Evolutionary conservation across 2,888 invertebrate genomes (phyloP).

Genomic region (Noctua pronuba): DNA sequence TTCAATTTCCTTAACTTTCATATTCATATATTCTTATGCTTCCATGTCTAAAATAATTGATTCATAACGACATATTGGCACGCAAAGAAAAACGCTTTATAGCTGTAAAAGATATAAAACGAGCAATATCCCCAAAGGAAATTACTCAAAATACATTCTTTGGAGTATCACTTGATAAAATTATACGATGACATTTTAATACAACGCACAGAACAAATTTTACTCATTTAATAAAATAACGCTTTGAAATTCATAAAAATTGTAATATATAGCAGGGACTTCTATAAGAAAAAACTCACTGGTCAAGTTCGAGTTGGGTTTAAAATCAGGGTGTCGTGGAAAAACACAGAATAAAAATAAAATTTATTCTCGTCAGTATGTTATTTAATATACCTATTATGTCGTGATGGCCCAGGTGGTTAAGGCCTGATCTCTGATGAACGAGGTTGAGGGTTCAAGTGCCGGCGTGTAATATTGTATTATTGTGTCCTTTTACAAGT

Average conservation of each 20-base stretch:
- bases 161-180: conserved; percentile 40
- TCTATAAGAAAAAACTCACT: background rate
- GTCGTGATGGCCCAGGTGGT: background rate
- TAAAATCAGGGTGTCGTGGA: background rate
- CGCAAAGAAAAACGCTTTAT: conserved; percentile 28
- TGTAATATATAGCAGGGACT: conserved; percentile 6
- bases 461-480: background rate
- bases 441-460: background rate
- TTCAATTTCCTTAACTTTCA: conserved; percentile 19
- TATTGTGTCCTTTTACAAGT: background rate
- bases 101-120: conserved; percentile 34
- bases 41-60: conserved; percentile 45
- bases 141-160: conserved; percentile 45
- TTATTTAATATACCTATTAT: background rate
- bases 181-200: conserved; percentile 45
- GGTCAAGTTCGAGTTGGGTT: background rate
- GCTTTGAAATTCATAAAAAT: conserved; percentile 40
- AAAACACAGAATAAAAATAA: background rate
- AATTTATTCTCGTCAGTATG: background rate
- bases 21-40: background rate
- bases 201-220: conserved; percentile 5
- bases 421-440: background rate
- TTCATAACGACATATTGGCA: conserved; percentile 45
- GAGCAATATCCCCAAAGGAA: conserved; percentile 55
- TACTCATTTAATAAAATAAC: conserved; percentile 10